Percentiles rank a stretch among this genome's conserved stretches.
Evolutionary conservation across 2,888 invertebrate genomes (phyloP).

Genomic region (Pammene aurita): DNA sequence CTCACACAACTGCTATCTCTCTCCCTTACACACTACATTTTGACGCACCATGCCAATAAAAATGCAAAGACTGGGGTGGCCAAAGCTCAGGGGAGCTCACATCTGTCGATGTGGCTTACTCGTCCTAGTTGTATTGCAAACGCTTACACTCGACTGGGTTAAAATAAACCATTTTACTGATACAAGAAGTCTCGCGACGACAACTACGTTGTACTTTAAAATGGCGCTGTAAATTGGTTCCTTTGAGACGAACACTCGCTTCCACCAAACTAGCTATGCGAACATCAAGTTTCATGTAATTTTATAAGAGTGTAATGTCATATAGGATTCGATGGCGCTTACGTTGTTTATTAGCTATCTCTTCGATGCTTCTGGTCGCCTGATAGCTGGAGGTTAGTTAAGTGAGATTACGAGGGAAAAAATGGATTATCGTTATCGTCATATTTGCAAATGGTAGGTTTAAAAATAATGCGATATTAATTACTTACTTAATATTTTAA

Average conservation of each 20-base stretch:
- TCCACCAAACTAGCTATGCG: not conserved
- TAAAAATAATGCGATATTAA: too few relatives aligned
- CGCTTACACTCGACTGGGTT: not conserved
- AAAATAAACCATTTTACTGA: not conserved
- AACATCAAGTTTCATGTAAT: not conserved
- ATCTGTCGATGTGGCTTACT: constrained; percentile 55
- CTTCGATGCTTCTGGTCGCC: constrained; percentile 49
- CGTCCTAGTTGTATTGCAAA: constrained; percentile 9
- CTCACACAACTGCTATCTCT: constrained; percentile 2
- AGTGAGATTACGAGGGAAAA: constrained; percentile 28
- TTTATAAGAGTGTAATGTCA: not conserved
- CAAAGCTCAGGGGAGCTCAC: constrained; percentile 47
- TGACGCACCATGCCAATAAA: constrained; percentile 23
- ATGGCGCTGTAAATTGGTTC: too few relatives aligned
- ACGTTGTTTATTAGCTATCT: constrained; percentile 33
- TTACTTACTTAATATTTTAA: too few relatives aligned
- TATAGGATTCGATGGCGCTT: not conserved
- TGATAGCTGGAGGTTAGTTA: constrained; percentile 49
- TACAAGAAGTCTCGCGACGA: not conserved
- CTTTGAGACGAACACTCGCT: not conserved
- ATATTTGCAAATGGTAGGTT: too few relatives aligned
- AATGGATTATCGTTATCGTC: constrained; percentile 1
- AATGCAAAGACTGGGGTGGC: constrained; percentile 28
- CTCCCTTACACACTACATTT: constrained; percentile 14
- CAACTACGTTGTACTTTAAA: too few relatives aligned